Conservation (phyloP, 1,140 invertebrate species). For the Trichoplusia ni region DNA sequence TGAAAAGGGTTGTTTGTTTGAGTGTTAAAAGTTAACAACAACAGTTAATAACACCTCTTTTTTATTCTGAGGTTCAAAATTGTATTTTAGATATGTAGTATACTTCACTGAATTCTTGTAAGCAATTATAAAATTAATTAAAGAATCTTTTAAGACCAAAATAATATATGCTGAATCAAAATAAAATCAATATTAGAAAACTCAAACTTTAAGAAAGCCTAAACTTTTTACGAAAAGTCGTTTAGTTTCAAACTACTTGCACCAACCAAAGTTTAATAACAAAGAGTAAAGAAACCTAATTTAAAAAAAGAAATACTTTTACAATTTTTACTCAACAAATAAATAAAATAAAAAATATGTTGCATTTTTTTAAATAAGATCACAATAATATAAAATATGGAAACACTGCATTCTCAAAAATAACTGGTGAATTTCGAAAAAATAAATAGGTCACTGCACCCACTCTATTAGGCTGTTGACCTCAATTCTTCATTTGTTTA, state of each 20-base stretch:
- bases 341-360: not conserved
- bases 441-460: slow-evolving; percentile 67
- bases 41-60: no score
- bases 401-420: slow-evolving; percentile 19
- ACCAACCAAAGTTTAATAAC: not conserved
- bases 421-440: slow-evolving; percentile 53
- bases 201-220: not conserved
- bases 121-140: no score
- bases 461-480: slow-evolving; percentile 69
- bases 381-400: slow-evolving; percentile 12
- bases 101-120: no score
- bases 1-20: no score
- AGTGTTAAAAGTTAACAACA: no score
- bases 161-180: no score
- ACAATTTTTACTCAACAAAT: not conserved
- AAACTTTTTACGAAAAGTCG: no score
- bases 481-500: slow-evolving; percentile 62
- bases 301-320: no score
- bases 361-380: not conserved
- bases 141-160: no score
- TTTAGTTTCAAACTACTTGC: not conserved
- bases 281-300: no score
- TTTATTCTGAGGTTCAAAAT: no score
- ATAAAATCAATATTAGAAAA: not conserved
- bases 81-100: no score